phyloP scores from a whole-genome alignment of 2,888 invertebrate species.

The Tetrapedia diversipes region DNA sequence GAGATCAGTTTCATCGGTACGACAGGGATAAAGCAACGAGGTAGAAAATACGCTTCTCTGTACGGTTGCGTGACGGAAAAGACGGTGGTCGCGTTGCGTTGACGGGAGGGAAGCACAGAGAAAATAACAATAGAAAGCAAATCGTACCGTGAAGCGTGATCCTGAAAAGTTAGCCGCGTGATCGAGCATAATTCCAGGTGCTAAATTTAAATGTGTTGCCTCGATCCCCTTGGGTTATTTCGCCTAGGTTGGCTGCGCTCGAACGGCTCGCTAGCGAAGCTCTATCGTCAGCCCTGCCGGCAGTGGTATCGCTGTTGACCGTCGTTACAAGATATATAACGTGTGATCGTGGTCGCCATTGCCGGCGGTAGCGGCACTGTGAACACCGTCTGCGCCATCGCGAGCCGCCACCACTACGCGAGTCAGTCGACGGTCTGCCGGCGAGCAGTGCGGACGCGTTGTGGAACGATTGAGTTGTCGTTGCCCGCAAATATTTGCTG shows the following conservation, averaged over 20 bases:
- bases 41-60: neutral
- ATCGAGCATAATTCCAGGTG: slow-evolving; percentile 26
- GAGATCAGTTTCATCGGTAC: neutral
- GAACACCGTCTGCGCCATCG: slow-evolving; percentile 29
- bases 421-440: slow-evolving; percentile 82
- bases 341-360: slow-evolving; percentile 47
- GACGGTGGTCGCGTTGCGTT: neutral
- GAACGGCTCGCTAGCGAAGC: slow-evolving; percentile 17
- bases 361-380: slow-evolving; percentile 34
- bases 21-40: neutral
- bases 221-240: slow-evolving; percentile 70
- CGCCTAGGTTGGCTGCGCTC: slow-evolving; percentile 68
- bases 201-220: slow-evolving; percentile 53
- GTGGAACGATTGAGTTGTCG: slow-evolving; percentile 41
- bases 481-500: slow-evolving; percentile 59
- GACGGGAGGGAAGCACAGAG: neutral
- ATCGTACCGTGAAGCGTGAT: slow-evolving; percentile 27
- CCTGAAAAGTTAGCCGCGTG: slow-evolving; percentile 29
- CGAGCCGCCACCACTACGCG: slow-evolving; percentile 74
- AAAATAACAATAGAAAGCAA: slow-evolving; percentile 9
- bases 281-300: slow-evolving; percentile 15
- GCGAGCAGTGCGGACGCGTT: slow-evolving; percentile 77
- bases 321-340: slow-evolving; percentile 32
- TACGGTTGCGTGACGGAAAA: neutral
- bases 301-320: slow-evolving; percentile 25